Base-by-base conservation (phyloP, 2,113 vertebrate species). In the Heliornis fulica region DNA sequence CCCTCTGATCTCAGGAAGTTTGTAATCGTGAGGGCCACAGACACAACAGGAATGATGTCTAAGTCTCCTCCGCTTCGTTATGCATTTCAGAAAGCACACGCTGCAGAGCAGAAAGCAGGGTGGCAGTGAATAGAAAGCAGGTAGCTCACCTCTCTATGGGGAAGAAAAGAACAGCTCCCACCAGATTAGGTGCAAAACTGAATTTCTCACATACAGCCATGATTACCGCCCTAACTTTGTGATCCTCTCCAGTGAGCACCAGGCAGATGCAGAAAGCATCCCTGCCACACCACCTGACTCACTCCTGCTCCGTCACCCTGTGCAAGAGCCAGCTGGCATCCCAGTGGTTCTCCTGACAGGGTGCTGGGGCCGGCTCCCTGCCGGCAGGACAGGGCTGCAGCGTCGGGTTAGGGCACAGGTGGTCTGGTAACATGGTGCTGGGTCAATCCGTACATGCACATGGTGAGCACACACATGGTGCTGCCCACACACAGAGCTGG, bases 1-100 rank as follows among this genome's bases (percentile, higher is more conserved):
- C 43, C 43, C 34, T 90, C 76, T 94, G 93, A 94, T 94, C 68
- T 90, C 72, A 78, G 79, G 87, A 93, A 94, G 46, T 92, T 94
- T 93, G n/a, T 66, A 86, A 81, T 83, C 68, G 51, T 0, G 0
- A 95, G 68, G 72, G 56, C 82, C 68, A 86, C 8, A 96, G 93
- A 87, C 90, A 95, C 60, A 92, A 92, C 71, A 91, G 2, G 2
- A 79, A 75, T 10, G 68, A 83, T 16, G 21, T 54, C 68, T 83
- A 66, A 66, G 65, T 78, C 43, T 83, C 82, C 60, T 46, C 83
- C 43, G 20, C 66, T 71, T 78, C 36, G 43, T 91, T 56, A 71
- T 9, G 36, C 9, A 66, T n/a, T 88, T 41, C 86, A 81, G 87
- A 86, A 89, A 86, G 45, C 48, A 61, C 3, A 14, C 26, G 16